Evolutionary conservation across 2,888 invertebrate genomes (phyloP), one percentile per base, ranked within the genome.

Genomic region (Hylaea fasciaria): DNA sequence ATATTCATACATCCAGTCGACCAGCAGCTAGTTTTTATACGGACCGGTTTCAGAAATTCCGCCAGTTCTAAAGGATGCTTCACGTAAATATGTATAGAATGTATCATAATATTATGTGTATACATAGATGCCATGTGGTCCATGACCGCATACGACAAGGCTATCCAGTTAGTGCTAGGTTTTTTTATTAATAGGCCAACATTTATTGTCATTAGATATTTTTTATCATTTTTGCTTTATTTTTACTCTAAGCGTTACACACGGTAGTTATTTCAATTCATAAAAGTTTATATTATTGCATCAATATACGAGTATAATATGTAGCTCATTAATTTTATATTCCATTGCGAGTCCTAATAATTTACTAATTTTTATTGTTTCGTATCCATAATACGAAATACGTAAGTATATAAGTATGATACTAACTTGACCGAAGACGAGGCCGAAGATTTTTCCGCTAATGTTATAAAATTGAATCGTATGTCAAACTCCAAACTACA

Each of bases 91-190:
- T 57, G 58, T 62, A 51, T 22, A 22, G 22, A 22, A 22, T 22
- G 5, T 58, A 65, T 62, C 41, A 44, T 56, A 28, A 7, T 46
- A 47, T 49, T 39, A 11, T 46, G 41, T 44, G 45, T 51, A 51
- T 47, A 35, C 17, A 17, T 39, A 14, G 16, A 37, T 41, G 48
- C 14, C 8, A 46, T 41, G 14, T 46, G 47, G 46, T 50, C 46
- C 35, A 17, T 39, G 68, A 76, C 74, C 78, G 69, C 81, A 74
- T 62, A 57, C 65, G 68, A 66, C 82, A 82, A 83, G 82, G 82
- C 77, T 82, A 80, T 75, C 78, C 69, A 76, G 75, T 77, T 71
- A 72, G 64, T 70, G 62, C 73, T 77, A 76, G 69, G 69, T 76
- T 76, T 74, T 70, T 70, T 12, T 37, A 65, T 55, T 45, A 53